Conservation (phyloP, 1,140 invertebrate species). For the Charaxes varanes region DNA sequence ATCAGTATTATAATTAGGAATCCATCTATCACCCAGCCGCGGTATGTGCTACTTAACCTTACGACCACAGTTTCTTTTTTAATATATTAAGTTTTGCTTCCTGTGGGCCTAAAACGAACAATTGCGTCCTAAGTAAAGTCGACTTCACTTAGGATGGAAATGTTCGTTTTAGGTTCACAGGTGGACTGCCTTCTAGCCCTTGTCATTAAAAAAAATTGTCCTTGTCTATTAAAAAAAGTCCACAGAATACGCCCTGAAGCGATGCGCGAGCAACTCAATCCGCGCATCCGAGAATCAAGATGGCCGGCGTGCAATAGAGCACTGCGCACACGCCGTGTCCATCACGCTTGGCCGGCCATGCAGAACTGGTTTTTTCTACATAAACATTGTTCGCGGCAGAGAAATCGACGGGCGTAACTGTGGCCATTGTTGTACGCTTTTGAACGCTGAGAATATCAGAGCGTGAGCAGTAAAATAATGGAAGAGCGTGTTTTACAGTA, state of each 20-base stretch:
- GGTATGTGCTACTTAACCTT: no score
- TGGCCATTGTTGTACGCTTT: conserved; percentile 60
- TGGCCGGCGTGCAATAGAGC: conserved; percentile 66
- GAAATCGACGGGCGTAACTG: conserved; percentile 69
- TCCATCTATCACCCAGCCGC: no score
- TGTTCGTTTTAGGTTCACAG: no score
- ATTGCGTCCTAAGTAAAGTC: no score
- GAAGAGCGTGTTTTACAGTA: conserved; percentile 21
- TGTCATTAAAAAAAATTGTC: no score
- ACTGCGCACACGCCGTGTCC: conserved; percentile 64
- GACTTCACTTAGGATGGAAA: no score
- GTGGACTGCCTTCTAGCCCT: no score
- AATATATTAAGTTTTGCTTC: no score
- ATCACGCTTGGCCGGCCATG: conserved; percentile 50
- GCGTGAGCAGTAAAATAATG: conserved; percentile 62
- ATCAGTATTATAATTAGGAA: no score
- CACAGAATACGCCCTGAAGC: conserved; percentile 11
- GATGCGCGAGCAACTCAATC: conserved; percentile 55
- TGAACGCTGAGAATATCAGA: conserved; percentile 64
- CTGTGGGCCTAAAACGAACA: no score
- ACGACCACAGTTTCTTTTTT: no score
- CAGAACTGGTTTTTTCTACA: conserved; percentile 64
- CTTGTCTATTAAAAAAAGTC: conserved; percentile 2
- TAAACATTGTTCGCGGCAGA: conserved; percentile 71
- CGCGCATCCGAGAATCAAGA: conserved; percentile 49